Percentiles rank a stretch among this genome's conserved stretches.
phyloP scores from a whole-genome alignment of 2,797 vertebrate species.

The Sebastes nivosus region DNA sequence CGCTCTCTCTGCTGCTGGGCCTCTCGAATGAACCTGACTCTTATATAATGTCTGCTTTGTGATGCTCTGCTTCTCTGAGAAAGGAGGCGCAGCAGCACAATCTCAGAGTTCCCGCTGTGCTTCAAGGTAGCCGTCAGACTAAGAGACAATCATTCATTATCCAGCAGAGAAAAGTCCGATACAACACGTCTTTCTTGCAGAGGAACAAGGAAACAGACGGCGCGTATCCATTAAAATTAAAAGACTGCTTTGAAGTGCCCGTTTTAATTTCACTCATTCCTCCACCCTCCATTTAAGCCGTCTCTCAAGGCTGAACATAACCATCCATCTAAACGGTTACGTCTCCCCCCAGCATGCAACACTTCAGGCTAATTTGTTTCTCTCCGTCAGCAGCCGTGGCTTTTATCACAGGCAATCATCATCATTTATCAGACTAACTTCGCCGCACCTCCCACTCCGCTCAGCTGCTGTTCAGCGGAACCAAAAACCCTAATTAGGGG shows the following conservation, averaged over 20 bases:
- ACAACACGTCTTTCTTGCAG: not conserved
- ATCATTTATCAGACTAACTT: constrained; percentile 42
- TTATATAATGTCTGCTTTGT: constrained; percentile 39
- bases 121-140: constrained; percentile 5
- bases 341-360: not conserved
- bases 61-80: constrained; percentile 11
- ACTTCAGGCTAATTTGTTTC: constrained; percentile 51
- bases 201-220: not conserved
- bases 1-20: constrained; percentile 24
- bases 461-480: not conserved
- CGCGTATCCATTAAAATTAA: constrained; percentile 15
- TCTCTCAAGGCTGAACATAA: constrained; percentile 23
- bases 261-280: constrained; percentile 43
- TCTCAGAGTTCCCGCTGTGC: constrained; percentile 6
- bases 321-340: constrained; percentile 30
- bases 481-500: constrained; percentile 11
- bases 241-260: constrained; percentile 31
- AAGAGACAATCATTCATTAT: not conserved
- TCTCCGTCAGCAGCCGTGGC: constrained; percentile 13
- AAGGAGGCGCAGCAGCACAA: not conserved
- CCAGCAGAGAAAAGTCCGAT: not conserved
- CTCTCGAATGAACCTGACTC: constrained; percentile 6
- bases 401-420: constrained; percentile 48
- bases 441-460: constrained; percentile 22
- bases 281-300: constrained; percentile 37